Evolutionary conservation across 2,797 vertebrate species (phyloP).

Genomic region (Cheracebus regulus): DNA sequence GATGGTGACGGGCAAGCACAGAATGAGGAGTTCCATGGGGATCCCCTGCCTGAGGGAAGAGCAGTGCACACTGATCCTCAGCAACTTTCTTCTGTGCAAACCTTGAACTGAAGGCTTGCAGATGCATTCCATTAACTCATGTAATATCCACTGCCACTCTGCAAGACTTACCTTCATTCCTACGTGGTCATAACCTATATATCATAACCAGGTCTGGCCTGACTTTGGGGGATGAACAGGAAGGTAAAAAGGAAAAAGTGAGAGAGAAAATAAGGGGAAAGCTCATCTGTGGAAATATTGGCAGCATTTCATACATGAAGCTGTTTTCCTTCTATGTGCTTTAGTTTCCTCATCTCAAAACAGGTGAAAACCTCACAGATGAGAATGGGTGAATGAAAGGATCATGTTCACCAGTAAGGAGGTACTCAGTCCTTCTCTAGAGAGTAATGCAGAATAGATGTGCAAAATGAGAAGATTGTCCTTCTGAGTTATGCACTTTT

Average conservation of each 20-base stretch:
- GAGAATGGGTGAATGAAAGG: neutral
- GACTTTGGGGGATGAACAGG: neutral
- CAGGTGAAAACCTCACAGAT: neutral
- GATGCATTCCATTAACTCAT: neutral
- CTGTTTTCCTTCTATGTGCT: neutral
- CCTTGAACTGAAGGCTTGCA: neutral
- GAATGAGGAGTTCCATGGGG: too few species aligned
- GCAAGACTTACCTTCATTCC: neutral
- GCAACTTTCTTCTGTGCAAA: neutral
- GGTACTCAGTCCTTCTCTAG: neutral
- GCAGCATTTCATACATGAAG: neutral
- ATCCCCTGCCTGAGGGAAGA: too few species aligned
- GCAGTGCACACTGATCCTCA: fast-evolving
- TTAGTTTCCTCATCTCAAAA: neutral
- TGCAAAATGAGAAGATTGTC: neutral
- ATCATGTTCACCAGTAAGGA: neutral
- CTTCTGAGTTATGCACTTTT: neutral
- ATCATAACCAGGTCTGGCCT: neutral
- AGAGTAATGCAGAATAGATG: neutral
- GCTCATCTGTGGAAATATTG: neutral
- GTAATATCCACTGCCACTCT: neutral
- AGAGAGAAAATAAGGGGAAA: neutral
- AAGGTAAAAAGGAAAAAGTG: neutral
- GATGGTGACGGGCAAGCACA: neutral
- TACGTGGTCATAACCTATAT: too few species aligned